Conservation (phyloP, 2,113 vertebrate species). For the Pimephales promelas region DNA sequence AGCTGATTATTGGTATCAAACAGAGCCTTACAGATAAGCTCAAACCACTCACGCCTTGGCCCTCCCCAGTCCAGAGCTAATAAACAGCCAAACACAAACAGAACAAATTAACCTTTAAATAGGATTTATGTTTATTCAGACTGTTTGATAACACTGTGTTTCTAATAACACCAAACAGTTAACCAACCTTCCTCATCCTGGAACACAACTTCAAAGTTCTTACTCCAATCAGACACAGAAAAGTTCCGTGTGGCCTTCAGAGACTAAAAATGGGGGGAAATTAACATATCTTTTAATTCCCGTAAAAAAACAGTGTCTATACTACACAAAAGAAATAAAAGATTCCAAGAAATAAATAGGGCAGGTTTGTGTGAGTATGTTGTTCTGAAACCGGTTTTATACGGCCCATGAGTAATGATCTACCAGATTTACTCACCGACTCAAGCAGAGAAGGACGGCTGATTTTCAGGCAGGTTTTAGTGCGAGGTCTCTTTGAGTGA, state of each 20-base stretch:
- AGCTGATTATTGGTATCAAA: slow-evolving; percentile 95
- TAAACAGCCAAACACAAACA: not conserved
- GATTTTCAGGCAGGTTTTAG: slow-evolving; percentile 93
- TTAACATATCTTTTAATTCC: not conserved
- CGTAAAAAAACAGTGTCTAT: not conserved
- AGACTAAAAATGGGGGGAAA: slow-evolving; percentile 75
- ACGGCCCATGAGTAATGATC: too few relatives aligned
- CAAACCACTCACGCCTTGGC: slow-evolving; percentile 97
- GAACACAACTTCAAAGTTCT: slow-evolving; percentile 98
- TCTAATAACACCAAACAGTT: not conserved
- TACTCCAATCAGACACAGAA: slow-evolving; percentile 97
- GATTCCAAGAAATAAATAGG: not conserved
- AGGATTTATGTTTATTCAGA: not conserved
- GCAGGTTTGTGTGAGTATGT: not conserved
- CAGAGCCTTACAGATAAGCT: slow-evolving; percentile 91
- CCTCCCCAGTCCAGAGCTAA: slow-evolving; percentile 97
- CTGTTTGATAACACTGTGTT: not conserved
- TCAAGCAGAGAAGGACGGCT: slow-evolving; percentile 87
- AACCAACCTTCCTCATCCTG: slow-evolving; percentile 96
- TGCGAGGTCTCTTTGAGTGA: slow-evolving; percentile 92
- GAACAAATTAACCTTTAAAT: not conserved
- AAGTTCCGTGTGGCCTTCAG: slow-evolving; percentile 95
- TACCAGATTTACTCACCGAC: slow-evolving; percentile 77
- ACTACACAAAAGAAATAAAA: slow-evolving; percentile 1
- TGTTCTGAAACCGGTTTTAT: not conserved